Percentiles rank a stretch among this genome's conserved stretches.
Conservation (phyloP, 2,797 vertebrate species). For the Galaxias olidus region DNA sequence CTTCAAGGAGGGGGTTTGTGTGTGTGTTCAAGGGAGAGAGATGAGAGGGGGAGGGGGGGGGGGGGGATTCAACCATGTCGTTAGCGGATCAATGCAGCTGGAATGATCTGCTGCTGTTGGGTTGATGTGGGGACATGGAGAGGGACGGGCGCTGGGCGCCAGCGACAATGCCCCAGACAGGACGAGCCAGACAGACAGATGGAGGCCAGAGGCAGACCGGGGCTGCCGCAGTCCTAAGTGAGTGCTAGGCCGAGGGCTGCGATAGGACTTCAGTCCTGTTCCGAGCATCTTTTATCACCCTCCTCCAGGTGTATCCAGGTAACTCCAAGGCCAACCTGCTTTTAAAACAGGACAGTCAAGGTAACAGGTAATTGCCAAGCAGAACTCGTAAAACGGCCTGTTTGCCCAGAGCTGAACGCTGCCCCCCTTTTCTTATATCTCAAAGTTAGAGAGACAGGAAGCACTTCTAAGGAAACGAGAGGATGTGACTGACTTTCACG, state of each 20-base stretch:
- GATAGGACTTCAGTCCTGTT: conserved; percentile 56
- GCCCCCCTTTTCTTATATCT: conserved; percentile 39
- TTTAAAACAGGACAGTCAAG: conserved; percentile 84
- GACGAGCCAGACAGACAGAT: conserved; percentile 8
- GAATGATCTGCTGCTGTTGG: not conserved
- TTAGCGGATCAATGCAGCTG: conserved; percentile 1
- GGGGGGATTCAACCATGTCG: conserved; percentile 26
- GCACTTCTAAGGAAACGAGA: conserved; percentile 20
- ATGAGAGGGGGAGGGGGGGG: not conserved
- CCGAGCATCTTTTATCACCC: conserved; percentile 71
- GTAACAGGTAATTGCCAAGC: conserved; percentile 81
- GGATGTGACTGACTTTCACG: conserved; percentile 8
- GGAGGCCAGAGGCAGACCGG: conserved; percentile 51
- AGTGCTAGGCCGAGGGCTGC: conserved; percentile 19
- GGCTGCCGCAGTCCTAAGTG: conserved; percentile 18
- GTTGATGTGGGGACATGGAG: conserved; percentile 6
- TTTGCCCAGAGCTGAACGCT: conserved; percentile 71
- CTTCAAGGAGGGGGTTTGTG: conserved; percentile 36
- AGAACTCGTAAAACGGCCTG: conserved; percentile 75
- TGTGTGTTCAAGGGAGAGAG: too few relatives aligned
- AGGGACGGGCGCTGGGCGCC: not conserved
- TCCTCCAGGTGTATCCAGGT: conserved; percentile 82
- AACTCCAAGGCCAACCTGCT: conserved; percentile 82
- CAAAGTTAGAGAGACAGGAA: conserved; percentile 43
- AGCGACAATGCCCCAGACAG: not conserved